phyloP scores from a whole-genome alignment of 2,113 vertebrate species.

The Dromaius novaehollandiae region DNA sequence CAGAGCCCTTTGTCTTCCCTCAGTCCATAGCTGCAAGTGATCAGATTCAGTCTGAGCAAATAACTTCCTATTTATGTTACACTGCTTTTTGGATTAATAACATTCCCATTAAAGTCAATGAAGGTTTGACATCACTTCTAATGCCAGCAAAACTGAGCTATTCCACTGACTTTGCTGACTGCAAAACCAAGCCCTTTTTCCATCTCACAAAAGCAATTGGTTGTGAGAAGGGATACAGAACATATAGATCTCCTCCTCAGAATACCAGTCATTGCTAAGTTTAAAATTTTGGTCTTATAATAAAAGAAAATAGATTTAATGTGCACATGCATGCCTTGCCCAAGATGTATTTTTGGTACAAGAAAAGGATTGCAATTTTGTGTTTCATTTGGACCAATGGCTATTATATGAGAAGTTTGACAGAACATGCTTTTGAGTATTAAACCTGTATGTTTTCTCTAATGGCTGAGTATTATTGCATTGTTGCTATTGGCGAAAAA shows the following conservation, averaged over 20 bases:
- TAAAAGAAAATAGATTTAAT: not conserved
- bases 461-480: not conserved
- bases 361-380: not conserved
- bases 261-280: not conserved
- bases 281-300: not conserved
- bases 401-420: not conserved
- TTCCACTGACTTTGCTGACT: too few relatives aligned
- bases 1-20: not conserved
- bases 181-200: not conserved
- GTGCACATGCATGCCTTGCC: not conserved
- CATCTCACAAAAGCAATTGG: not conserved
- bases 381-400: not conserved
- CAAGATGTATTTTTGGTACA: not conserved
- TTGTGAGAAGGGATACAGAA: not conserved
- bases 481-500: not conserved
- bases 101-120: not conserved
- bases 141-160: not conserved
- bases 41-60: not conserved
- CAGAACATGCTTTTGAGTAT: not conserved
- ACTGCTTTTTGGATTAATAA: not conserved
- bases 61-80: not conserved
- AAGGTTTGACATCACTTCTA: not conserved
- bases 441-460: not conserved
- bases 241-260: not conserved
- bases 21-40: not conserved